Base-by-base conservation (phyloP, 2,888 invertebrate species). In the Trachelus iudaicus region DNA sequence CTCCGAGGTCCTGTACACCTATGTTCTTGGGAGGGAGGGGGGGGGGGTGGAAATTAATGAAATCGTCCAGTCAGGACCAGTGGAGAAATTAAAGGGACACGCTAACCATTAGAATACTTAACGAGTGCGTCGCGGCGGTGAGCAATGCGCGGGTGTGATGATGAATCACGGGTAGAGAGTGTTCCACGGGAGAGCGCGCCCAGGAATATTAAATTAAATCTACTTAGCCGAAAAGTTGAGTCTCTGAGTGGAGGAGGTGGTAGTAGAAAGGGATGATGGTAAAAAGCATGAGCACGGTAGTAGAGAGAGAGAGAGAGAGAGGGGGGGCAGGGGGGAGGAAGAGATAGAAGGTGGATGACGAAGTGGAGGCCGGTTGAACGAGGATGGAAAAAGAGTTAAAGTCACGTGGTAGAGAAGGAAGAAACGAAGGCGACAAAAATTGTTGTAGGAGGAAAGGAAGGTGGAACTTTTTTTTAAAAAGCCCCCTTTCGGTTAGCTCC, bases 141-240 rank as follows among this genome's bases (percentile, higher is more conserved):
- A 75, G 78, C 84, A 85, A 84, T 89, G 91, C 91, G 91, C 90
- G 91, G 91, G 91, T 91, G 90, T 90, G 90, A 91, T 90, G 90
- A 91, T 90, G 91, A 91, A 91, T 91, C 91, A 91, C 87, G 83
- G 86, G 83, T 81, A 81, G 84, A 84, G 86, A 87, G 84, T 86
- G 84, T 87, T 85, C 81, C 83, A 76, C 83, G 81, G 78, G 79
- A 76, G 79, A 82, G 85, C 86, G 86, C 87, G 85, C 86, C 83
- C 86, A 86, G 83, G 87, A 89, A 89, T 90, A 89, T 89, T 89
- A 88, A 88, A 89, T 89, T 88, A 85, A 88, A 87, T 88, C 86
- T 85, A 84, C 86, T 84, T 85, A 83, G 80, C 83, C 81, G 83
- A 84, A 83, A 85, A 83, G 81, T 79, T 75, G 35, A 74, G 69